Evolutionary conservation across 2,888 invertebrate genomes (phyloP).

Genomic region (Cylindroiulus punctatus): DNA sequence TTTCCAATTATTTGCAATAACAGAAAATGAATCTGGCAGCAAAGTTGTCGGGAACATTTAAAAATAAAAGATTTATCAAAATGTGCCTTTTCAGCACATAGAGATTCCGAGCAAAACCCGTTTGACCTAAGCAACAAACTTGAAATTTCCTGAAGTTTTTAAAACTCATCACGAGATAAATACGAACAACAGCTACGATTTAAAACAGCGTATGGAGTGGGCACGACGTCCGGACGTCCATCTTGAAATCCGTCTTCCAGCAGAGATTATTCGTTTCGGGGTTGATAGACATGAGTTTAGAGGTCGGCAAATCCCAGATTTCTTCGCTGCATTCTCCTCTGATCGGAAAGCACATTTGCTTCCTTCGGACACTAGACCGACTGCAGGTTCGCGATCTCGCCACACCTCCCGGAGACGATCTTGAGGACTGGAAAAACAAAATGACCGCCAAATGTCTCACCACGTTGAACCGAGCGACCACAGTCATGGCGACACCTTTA

Average conservation of each 20-base stretch:
- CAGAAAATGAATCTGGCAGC: too few relatives aligned
- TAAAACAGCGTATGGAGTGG: background rate
- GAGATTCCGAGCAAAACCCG: too few relatives aligned
- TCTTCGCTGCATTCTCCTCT: background rate
- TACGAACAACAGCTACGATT: background rate
- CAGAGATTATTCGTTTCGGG: constrained; percentile 30
- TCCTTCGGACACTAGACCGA: too few relatives aligned
- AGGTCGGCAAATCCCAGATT: background rate
- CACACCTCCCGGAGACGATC: background rate
- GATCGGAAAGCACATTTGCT: too few relatives aligned
- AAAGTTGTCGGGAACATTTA: too few relatives aligned
- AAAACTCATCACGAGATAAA: background rate
- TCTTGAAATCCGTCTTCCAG: background rate
- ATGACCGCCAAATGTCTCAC: background rate
- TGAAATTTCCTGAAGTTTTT: too few relatives aligned
- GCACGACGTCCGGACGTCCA: too few relatives aligned
- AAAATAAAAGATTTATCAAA: too few relatives aligned
- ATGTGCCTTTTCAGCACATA: too few relatives aligned
- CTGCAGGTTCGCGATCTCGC: background rate
- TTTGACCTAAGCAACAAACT: too few relatives aligned
- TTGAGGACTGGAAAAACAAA: background rate
- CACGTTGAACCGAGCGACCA: background rate
- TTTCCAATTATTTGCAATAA: too few relatives aligned
- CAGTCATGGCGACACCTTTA: background rate
- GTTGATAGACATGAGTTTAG: background rate